Percentiles rank a stretch among this genome's conserved stretches.
Evolutionary conservation across 2,888 invertebrate species (phyloP).

Genomic region (Caenorhabditis sinica): DNA sequence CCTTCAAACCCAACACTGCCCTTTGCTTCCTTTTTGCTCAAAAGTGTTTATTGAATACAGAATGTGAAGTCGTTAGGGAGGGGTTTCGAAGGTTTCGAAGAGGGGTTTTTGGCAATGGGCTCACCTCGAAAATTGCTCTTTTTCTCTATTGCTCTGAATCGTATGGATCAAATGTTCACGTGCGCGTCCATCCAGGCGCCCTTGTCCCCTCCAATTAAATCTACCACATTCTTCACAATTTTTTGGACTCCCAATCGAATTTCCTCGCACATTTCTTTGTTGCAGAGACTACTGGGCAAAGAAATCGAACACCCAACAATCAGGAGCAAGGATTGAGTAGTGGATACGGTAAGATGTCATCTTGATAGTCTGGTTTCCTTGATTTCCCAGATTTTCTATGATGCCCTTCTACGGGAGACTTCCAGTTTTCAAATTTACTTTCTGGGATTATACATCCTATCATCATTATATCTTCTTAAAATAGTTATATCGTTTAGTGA

Average conservation of each 20-base stretch:
- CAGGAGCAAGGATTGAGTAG: neutral
- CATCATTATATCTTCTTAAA: no score
- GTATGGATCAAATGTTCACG: slow-evolving; percentile 62
- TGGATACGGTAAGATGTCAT: neutral
- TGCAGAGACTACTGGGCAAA: slow-evolving; percentile 7
- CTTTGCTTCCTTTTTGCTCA: slow-evolving; percentile 39
- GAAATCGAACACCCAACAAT: neutral
- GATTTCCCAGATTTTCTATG: no score
- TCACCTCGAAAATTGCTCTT: slow-evolving; percentile 46
- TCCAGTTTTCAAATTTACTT: neutral
- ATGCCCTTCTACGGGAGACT: no score
- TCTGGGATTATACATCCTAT: neutral
- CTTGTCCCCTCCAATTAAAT: slow-evolving; percentile 42
- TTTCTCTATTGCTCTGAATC: slow-evolving; percentile 31
- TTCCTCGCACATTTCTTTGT: slow-evolving; percentile 11
- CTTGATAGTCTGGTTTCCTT: neutral
- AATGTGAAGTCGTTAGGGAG: slow-evolving; percentile 61
- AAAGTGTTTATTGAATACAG: slow-evolving; percentile 66
- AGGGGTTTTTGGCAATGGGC: slow-evolving; percentile 18
- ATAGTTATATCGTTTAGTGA: neutral
- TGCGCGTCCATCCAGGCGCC: slow-evolving; percentile 9
- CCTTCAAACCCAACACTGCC: slow-evolving; percentile 39
- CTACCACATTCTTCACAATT: slow-evolving; percentile 31
- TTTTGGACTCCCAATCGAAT: slow-evolving; percentile 27
- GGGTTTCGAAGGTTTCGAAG: slow-evolving; percentile 1